Evolutionary conservation across 2,888 invertebrate species (phyloP).

Genomic region (Nymphalis urticae): DNA sequence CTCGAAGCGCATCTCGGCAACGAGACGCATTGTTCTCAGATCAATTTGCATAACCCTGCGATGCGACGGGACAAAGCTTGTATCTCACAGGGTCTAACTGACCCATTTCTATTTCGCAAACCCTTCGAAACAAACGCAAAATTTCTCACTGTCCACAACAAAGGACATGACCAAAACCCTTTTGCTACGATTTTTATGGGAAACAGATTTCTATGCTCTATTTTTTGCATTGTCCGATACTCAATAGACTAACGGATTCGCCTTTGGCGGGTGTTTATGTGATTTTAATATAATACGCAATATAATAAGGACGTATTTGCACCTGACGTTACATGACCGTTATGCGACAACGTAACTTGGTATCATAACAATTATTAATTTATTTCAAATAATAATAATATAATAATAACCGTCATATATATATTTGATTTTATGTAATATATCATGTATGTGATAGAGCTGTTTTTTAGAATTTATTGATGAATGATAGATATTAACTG

Average conservation of each 20-base stretch:
- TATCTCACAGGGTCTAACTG: constrained; percentile 66
- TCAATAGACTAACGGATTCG: constrained; percentile 63
- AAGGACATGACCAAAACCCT: constrained; percentile 67
- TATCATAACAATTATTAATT: constrained; percentile 2
- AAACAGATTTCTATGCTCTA: constrained; percentile 69
- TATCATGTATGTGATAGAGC: too few relatives aligned
- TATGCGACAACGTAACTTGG: constrained; percentile 53
- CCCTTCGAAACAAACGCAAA: constrained; percentile 64
- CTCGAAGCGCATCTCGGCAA: constrained; percentile 52
- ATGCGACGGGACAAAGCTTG: constrained; percentile 59
- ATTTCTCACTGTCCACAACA: constrained; percentile 77
- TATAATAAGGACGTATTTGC: constrained; percentile 58
- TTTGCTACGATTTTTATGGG: constrained; percentile 77
- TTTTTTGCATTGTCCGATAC: constrained; percentile 78
- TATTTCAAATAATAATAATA: not conserved
- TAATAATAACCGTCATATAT: not conserved
- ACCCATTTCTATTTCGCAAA: constrained; percentile 72
- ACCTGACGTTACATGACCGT: constrained; percentile 59
- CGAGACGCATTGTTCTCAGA: constrained; percentile 54
- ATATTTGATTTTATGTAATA: not conserved
- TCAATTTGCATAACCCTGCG: constrained; percentile 74
- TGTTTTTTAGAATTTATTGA: too few relatives aligned
- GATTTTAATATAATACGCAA: constrained; percentile 62
- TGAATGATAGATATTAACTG: too few relatives aligned
- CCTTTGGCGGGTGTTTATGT: constrained; percentile 72